Evolutionary conservation across 2,888 invertebrate species (phyloP).

Genomic region (Cremastinae sp.): DNA sequence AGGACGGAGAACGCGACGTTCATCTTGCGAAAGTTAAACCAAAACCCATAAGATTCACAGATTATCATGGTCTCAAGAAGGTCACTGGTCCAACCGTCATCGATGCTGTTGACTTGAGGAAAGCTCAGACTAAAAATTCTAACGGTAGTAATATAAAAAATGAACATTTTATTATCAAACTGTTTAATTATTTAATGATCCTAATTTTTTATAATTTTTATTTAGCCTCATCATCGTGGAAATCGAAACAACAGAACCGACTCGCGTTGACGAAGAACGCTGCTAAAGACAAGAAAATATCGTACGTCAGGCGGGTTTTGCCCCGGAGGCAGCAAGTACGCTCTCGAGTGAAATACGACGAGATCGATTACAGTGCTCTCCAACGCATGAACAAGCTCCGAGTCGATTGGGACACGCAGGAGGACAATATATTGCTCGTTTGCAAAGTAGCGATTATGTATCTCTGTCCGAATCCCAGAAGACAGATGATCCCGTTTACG

Average conservation of each 20-base stretch:
- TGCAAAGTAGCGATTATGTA: slow-evolving; percentile 85
- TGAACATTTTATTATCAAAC: no score
- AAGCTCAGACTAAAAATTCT: slow-evolving; percentile 34
- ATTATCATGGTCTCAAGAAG: slow-evolving; percentile 68
- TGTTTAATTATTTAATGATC: no score
- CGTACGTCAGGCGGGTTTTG: slow-evolving; percentile 72
- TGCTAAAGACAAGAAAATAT: slow-evolving; percentile 63
- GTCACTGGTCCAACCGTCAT: slow-evolving; percentile 67
- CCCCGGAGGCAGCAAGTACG: slow-evolving; percentile 67
- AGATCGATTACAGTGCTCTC: slow-evolving; percentile 84
- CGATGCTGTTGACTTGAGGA: slow-evolving; percentile 62
- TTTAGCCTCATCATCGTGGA: no score
- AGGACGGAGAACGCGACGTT: slow-evolving; percentile 53
- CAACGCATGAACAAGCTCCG: slow-evolving; percentile 83
- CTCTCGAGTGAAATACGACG: slow-evolving; percentile 81
- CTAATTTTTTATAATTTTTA: no score
- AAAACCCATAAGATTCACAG: slow-evolving; percentile 70
- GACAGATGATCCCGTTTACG: slow-evolving; percentile 79
- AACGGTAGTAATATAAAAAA: neutral
- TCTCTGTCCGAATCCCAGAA: slow-evolving; percentile 79
- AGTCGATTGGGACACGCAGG: slow-evolving; percentile 85
- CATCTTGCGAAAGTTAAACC: slow-evolving; percentile 65
- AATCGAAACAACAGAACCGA: slow-evolving; percentile 51
- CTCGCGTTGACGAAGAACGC: slow-evolving; percentile 37
- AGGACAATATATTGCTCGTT: slow-evolving; percentile 86